Percentiles rank a stretch among this genome's conserved stretches.
These are phyloP conservation scores for Exocentrus adspersus DNA, from an alignment of 2,888 invertebrate species.

Conservation along the genomic window DNA sequence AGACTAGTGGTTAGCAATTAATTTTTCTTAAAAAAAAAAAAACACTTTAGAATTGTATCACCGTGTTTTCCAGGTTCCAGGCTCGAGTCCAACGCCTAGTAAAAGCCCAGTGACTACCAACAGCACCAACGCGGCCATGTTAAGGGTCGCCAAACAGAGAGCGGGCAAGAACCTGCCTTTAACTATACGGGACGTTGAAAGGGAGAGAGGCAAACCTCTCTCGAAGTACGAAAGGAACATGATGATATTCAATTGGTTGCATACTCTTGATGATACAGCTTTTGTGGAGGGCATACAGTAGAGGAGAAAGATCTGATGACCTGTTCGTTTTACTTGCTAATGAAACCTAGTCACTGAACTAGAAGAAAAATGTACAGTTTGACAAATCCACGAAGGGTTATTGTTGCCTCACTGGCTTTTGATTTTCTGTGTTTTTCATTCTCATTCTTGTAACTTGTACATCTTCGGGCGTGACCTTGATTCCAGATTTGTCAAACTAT, in stretches of 20 bases:
- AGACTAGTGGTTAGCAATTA: slow-evolving; percentile 47
- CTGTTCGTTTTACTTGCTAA: slow-evolving; percentile 3
- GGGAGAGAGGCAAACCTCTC: slow-evolving; percentile 83
- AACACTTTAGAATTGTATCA: too few species aligned
- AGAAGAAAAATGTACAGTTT: too few species aligned
- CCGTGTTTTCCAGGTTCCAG: slow-evolving; percentile 51
- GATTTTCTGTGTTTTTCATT: too few species aligned
- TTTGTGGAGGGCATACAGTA: slow-evolving; percentile 65
- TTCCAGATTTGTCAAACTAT: too few species aligned
- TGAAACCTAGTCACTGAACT: slow-evolving; percentile 5
- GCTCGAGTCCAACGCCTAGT: slow-evolving; percentile 54
- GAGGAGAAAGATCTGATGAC: neutral
- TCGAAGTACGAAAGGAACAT: slow-evolving; percentile 93
- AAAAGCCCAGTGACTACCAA: slow-evolving; percentile 55
- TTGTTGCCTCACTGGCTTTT: too few species aligned
- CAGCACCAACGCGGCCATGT: slow-evolving; percentile 63
- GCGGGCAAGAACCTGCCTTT: slow-evolving; percentile 69
- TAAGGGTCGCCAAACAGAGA: slow-evolving; percentile 62
- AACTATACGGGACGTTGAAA: slow-evolving; percentile 81
- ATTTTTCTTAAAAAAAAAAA: too few species aligned
- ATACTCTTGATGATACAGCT: slow-evolving; percentile 82
- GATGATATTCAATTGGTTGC: slow-evolving; percentile 96
- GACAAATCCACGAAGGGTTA: too few species aligned
- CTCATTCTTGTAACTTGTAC: too few species aligned
- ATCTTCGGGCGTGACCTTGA: too few species aligned